Evolutionary conservation across 2,888 invertebrate genomes (phyloP), one percentile per base, ranked within the genome.

Genomic region (Drosophila maculinotata): DNA sequence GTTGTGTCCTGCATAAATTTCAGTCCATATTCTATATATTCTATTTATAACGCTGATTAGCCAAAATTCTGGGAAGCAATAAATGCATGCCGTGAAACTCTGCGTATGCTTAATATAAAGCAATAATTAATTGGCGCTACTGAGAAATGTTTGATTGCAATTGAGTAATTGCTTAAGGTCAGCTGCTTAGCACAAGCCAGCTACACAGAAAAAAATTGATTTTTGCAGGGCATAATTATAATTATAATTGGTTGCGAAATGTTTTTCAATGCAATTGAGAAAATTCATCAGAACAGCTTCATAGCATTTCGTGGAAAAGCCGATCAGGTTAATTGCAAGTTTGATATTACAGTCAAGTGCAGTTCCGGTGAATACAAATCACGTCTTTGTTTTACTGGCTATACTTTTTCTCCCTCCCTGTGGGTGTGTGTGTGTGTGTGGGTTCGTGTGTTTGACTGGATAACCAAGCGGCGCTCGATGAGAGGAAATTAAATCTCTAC

Each of bases 401-500:
- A 26, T 17, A 9, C n/a, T 36, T 23, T 41, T 9, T 30, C 17
- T 48, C 25, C 44, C 8, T 14, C 4, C n/a, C 6, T 31, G 9
- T 26, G 17, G 26, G 10, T 25, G 12, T 38, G 12, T 51, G 35
- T 47, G 23, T 39, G 23, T 28, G 17, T 35, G 25, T 7, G 9
- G 25, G 36, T 54, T 15, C 35, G 26, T 47, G 31, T 47, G 36
- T 56, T 38, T 62, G 53, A 41, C 12, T 45, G 62, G 41, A 45
- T 66, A 59, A 72, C 54, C 70, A 60, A 72, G 53, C 70, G 56
- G 28, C 47, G 69, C 58, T 79, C 83, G 80, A 67, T 79, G 68
- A 71, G 81, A 77, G 87, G 81, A 81, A 81, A 81, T 81, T 86
- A 81, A 81, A 86, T 81, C 81, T 81, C 69, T 69, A 23, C 76